phyloP scores from a whole-genome alignment of 2,113 vertebrate genomes.

The Martes martes region DNA sequence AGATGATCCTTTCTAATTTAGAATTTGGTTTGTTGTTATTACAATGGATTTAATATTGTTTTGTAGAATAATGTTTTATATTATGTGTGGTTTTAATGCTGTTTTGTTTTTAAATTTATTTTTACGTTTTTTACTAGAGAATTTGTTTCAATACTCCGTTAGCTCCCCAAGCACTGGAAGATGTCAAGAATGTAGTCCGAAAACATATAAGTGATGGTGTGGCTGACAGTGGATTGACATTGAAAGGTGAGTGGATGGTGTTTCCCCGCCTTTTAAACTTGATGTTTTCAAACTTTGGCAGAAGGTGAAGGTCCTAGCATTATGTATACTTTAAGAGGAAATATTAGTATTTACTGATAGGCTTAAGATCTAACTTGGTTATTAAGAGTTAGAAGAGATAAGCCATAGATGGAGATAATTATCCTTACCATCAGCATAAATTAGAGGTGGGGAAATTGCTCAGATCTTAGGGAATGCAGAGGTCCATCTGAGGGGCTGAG shows the following conservation, averaged over 20 bases:
- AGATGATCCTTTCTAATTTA: not conserved
- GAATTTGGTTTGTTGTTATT: not conserved
- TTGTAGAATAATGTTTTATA: constrained; percentile 33
- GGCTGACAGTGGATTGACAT: constrained; percentile 93
- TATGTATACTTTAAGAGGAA: not conserved
- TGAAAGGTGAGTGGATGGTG: constrained; percentile 88
- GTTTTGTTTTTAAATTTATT: constrained; percentile 39
- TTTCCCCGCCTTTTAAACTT: not conserved
- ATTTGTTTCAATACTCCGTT: constrained; percentile 98
- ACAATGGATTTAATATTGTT: constrained; percentile 6
- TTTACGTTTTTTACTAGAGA: constrained; percentile 84
- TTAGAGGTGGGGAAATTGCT: not conserved
- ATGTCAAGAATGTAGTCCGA: constrained; percentile 98
- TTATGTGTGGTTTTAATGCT: constrained; percentile 50
- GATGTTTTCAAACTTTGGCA: not conserved
- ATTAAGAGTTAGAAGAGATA: not conserved
- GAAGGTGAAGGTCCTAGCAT: not conserved
- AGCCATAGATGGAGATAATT: not conserved
- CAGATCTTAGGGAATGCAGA: not conserved
- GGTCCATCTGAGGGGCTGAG: not conserved
- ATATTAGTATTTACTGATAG: not conserved
- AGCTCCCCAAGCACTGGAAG: constrained; percentile 97
- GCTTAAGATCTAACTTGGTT: not conserved
- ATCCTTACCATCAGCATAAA: not conserved
- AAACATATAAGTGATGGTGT: constrained; percentile 97